These are phyloP conservation scores for Metopia argyrocephala DNA, from an alignment of 2,888 invertebrate species.

Conservation along the genomic window DNA sequence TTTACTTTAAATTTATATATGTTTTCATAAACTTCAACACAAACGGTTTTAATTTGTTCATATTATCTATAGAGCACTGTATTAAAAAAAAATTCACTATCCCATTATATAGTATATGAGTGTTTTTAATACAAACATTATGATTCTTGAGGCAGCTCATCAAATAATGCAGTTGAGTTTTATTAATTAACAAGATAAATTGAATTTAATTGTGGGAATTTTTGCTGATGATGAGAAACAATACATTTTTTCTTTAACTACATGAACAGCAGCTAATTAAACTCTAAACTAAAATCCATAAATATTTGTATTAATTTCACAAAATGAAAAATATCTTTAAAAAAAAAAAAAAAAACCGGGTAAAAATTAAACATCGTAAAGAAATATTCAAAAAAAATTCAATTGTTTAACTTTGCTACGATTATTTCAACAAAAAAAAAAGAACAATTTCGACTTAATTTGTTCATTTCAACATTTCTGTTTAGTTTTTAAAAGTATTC, in stretches of 20 bases:
- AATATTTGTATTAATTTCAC: conserved; percentile 18
- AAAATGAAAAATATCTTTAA: neutral
- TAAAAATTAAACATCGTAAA: too few species aligned
- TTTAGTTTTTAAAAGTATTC: conserved; percentile 32
- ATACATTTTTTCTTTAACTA: conserved; percentile 15
- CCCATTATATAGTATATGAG: too few species aligned
- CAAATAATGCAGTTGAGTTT: conserved; percentile 46
- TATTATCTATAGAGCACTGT: too few species aligned
- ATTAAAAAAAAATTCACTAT: too few species aligned
- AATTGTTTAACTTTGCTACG: conserved; percentile 22
- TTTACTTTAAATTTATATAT: too few species aligned
- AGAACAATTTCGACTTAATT: neutral
- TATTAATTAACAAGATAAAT: conserved; percentile 64
- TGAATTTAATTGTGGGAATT: conserved; percentile 64
- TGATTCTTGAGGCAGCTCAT: neutral
- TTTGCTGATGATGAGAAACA: conserved; percentile 49
- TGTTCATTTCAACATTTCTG: conserved; percentile 40
- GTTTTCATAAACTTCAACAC: too few species aligned
- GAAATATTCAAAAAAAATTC: neutral
- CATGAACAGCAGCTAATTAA: conserved; percentile 18
- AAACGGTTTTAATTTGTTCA: too few species aligned
- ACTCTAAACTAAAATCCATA: conserved; percentile 26
- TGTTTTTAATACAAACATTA: neutral
- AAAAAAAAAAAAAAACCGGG: conserved; percentile 16
- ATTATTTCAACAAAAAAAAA: conserved; percentile 6